Evolutionary conservation across 2,113 vertebrate species (phyloP), one percentile per base, ranked within the genome.

Genomic region (Percina caprodes): DNA sequence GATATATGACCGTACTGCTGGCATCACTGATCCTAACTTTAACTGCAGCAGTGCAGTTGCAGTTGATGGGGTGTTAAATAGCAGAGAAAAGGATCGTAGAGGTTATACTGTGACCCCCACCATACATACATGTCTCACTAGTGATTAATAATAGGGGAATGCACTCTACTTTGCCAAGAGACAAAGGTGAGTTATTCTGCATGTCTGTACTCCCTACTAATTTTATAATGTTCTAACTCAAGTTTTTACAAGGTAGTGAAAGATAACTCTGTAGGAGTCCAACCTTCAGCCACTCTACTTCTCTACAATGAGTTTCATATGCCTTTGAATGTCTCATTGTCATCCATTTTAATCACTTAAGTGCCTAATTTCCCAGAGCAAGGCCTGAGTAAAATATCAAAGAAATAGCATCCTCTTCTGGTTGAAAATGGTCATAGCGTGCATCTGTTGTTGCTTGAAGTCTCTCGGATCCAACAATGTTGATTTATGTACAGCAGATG

Each of bases 341-440:
- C 71, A 79, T 72, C 56, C 23, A 45, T 55, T 65, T 51, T 56
- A 73, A 79, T 83, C 58, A n/a, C 23, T 68, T 6, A 18, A 82
- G 62, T 48, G 62, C 18, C 33, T 69, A 49, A 60, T 23, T 12
- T 42, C 63, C 3, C 18, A 61, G 10, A 77, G 51, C 48, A 82
- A 51, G 13, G 55, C 15, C 65, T 14, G 35, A 30, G 60, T 24
- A 21, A 65, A 77, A 75, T 39, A 3, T 80, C 52, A 86, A 80
- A 65, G 71, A 87, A 93, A 92, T 58, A 89, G 92, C 92, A 85
- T 39, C 93, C 90, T 91, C 94, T 88, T 81, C 81, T 94, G 95
- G 90, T 69, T 72, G 46, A 74, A 87, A 70, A 21, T 11, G 18
- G 35, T 58, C 42, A 77, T 51, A 83, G 52, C 87, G 69, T 21